phyloP scores from a whole-genome alignment of 2,113 vertebrate species.

The Pontoporia blainvillei region DNA sequence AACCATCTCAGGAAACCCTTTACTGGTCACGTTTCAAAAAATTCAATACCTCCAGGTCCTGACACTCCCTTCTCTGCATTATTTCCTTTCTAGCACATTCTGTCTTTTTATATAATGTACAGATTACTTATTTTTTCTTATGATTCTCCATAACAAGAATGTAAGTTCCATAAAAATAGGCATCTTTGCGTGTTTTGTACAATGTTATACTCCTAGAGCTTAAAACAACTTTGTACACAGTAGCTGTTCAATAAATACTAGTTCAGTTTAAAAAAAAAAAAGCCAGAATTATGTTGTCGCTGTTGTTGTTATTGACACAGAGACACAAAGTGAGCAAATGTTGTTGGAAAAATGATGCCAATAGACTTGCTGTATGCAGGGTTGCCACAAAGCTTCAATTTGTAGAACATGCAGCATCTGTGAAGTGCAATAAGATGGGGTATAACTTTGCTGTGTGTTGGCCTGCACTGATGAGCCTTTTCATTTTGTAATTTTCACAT shows the following conservation, averaged over 20 bases:
- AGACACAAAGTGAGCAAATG: neutral
- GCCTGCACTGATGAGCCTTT: neutral
- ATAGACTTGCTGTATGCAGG: neutral
- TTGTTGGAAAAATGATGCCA: neutral
- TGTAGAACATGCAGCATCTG: neutral
- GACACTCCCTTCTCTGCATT: neutral
- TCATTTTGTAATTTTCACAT: neutral
- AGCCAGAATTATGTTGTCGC: neutral
- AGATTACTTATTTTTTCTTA: neutral
- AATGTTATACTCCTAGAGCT: neutral
- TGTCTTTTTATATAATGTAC: rapidly evolving
- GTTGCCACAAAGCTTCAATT: neutral
- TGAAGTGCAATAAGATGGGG: neutral
- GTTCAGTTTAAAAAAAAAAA: neutral
- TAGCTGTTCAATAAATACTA: neutral
- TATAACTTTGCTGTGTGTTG: neutral
- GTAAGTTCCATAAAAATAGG: neutral
- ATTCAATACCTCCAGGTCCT: neutral
- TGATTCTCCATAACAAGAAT: neutral
- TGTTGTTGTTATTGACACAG: neutral
- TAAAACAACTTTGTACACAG: neutral
- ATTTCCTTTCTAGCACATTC: neutral
- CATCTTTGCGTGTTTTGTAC: neutral
- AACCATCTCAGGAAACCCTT: neutral
- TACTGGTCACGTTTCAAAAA: neutral